Percentiles rank a stretch among this genome's conserved stretches.
Evolutionary conservation across 2,888 invertebrate genomes (phyloP).

Genomic region (Platycnemis pennipes): DNA sequence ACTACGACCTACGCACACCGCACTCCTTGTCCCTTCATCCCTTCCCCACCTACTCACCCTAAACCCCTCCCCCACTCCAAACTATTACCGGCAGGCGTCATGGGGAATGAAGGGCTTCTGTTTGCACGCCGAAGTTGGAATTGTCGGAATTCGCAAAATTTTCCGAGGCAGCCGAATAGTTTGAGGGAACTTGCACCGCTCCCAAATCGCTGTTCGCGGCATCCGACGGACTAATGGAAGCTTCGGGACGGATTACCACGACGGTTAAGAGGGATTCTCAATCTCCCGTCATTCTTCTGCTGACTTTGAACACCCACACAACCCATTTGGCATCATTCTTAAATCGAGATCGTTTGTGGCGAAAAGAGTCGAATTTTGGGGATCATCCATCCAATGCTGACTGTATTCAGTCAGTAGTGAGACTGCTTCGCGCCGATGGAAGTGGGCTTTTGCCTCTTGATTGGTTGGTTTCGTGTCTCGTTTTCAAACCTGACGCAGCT

Average conservation of each 20-base stretch:
- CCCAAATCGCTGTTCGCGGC: not conserved
- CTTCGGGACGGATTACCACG: not conserved
- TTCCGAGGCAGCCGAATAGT: not conserved
- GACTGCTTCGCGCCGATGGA: too few relatives aligned
- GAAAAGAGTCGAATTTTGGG: too few relatives aligned
- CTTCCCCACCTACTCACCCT: not conserved
- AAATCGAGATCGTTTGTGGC: too few relatives aligned
- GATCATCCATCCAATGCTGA: too few relatives aligned
- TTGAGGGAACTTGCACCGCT: not conserved
- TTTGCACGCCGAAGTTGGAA: not conserved
- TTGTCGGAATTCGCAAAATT: not conserved
- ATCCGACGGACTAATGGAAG: not conserved
- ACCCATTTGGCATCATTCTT: too few relatives aligned
- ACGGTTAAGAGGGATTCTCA: not conserved
- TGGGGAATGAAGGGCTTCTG: constrained; percentile 3
- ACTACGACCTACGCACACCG: not conserved
- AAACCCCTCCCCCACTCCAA: not conserved
- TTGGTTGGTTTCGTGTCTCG: not conserved
- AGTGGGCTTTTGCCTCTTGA: not conserved
- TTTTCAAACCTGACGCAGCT: not conserved
- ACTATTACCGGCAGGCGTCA: not conserved
- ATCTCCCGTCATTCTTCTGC: not conserved
- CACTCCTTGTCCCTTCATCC: too few relatives aligned
- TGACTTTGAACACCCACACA: too few relatives aligned
- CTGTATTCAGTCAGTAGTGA: too few relatives aligned